Evolutionary conservation across 2,797 vertebrate genomes (phyloP).

Genomic region (Darevskia nairensis): DNA sequence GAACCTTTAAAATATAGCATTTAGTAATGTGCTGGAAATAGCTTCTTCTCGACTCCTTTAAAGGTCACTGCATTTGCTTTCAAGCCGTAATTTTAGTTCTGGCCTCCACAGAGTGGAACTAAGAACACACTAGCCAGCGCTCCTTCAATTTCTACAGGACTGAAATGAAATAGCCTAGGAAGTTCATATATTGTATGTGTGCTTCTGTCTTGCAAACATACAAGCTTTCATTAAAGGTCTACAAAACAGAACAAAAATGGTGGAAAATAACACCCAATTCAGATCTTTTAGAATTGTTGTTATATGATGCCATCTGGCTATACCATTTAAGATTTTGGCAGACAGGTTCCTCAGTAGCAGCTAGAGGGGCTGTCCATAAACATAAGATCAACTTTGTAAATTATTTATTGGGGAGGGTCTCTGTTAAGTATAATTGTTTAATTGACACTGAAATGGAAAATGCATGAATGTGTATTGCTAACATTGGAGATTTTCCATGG

Average conservation of each 20-base stretch:
- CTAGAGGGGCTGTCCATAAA: too few species aligned
- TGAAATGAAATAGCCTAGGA: constrained; percentile 66
- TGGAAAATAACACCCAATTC: background rate
- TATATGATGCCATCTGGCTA: too few species aligned
- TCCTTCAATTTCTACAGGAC: constrained; percentile 68
- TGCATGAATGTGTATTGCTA: too few species aligned
- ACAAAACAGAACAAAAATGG: background rate
- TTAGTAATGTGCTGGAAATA: constrained; percentile 82
- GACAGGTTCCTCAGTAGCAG: too few species aligned
- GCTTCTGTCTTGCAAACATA: background rate
- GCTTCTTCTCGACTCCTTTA: constrained; percentile 81
- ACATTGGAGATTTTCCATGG: too few species aligned
- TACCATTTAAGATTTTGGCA: too few species aligned
- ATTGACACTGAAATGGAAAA: too few species aligned
- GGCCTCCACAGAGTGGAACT: constrained; percentile 66
- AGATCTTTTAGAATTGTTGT: background rate
- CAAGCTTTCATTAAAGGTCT: constrained; percentile 22
- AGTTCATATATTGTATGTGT: constrained; percentile 11
- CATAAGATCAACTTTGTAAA: too few species aligned
- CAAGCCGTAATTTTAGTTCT: constrained; percentile 73
- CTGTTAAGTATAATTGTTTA: too few species aligned
- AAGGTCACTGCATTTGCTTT: constrained; percentile 85
- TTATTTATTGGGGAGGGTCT: too few species aligned
- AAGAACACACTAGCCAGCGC: constrained; percentile 64
- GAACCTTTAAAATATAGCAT: constrained; percentile 86